Evolutionary conservation across 2,888 invertebrate genomes (phyloP), one percentile per base, ranked within the genome.

Genomic region (Parnassius glacialis): DNA sequence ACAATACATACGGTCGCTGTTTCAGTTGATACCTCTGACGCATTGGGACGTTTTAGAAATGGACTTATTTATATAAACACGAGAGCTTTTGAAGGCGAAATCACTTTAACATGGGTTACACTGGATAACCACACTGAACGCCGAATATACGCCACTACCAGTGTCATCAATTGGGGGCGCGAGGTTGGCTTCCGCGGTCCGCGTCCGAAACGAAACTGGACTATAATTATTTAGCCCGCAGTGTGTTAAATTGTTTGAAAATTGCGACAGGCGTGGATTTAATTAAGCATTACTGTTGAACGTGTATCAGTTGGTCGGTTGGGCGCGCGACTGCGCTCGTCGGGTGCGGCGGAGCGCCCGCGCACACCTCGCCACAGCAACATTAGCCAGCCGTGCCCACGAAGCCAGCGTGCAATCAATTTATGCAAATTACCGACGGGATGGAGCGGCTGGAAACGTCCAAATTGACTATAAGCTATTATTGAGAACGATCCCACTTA

Each of bases 11-110:
- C 90, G 85, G 81, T 81, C 83, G 84, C 71, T 90, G 90, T 79
- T 90, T 90, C 76, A 91, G 80, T 79, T 91, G 91, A 78, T 91
- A 91, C 74, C 90, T 80, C 79, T 91, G 90, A 74, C 90, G 89
- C 90, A 91, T 91, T 68, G 67, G 83, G 79, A 64, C 60, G 70
- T 53, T 67, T 59, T 59, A 57, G 34, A 10, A 64, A 66, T 64
- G 76, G 74, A 59, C 51, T 64, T 52, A 65, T 56, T 34, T 34
- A 74, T 70, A 72, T 73, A 71, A 75, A 73, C 73, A 64, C 65
- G 68, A 66, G 70, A 70, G 68, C 66, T 67, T 43, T 68, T 62
- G 62, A 67, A 71, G 74, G 76, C 77, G 78, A 80, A 71, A 81
- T 84, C 87, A 87, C 87, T 76, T 75, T 69, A 75, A 76, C 78